Base-by-base conservation (phyloP, 2,113 vertebrate species). In the Pyxicephalus adspersus region DNA sequence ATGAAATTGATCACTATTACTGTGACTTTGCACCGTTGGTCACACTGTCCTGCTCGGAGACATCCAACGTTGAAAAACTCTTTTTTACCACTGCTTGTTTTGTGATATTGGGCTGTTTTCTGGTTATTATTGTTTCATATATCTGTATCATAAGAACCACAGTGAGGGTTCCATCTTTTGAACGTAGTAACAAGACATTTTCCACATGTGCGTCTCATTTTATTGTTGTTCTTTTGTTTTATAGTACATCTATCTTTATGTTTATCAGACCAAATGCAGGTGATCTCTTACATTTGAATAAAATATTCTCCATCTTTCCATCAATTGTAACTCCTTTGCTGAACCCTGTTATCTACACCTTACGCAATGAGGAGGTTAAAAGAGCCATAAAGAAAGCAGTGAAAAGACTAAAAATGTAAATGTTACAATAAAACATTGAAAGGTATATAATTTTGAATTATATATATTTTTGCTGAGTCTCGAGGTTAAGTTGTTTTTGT, bases 11-110 rank as follows among this genome's bases (percentile, higher is more conserved):
- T 26, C 61, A 65, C 31, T 77, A 65, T 63, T 78, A 67, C 18
- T 78, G 76, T 57, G 76, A 78, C 18, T 78, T 66, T 58, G 51
- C 29, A 23, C 72, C 55, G 16, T 15, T 75, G 13, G 6, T 75
- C 6, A 75, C 45, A 20, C 31, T 75, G 16, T 75, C 72, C 11
- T 75, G 72, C 15, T 45, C 54, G 0, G n/a, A 75, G 13, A 61
- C 31, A 1, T 60, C n/a, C 0, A 18, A 19, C 4, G n/a, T 45
- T 6, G 50, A 75, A 61, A 75, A 22, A 2, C 17, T 75, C 5
- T 60, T 75, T 45, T 55, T 25, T 45, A 20, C 31, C 2, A 5
- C 45, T 11, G n/a, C 52, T 25, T 75, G 72, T 18, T 15, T 61
- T 45, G 50, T 75, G 17, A 75, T 75, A 23, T 31, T 60, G n/a